Percentiles rank a stretch among this genome's conserved stretches.
Conservation (phyloP, 2,888 invertebrate genomes). For the Timema podura region DNA sequence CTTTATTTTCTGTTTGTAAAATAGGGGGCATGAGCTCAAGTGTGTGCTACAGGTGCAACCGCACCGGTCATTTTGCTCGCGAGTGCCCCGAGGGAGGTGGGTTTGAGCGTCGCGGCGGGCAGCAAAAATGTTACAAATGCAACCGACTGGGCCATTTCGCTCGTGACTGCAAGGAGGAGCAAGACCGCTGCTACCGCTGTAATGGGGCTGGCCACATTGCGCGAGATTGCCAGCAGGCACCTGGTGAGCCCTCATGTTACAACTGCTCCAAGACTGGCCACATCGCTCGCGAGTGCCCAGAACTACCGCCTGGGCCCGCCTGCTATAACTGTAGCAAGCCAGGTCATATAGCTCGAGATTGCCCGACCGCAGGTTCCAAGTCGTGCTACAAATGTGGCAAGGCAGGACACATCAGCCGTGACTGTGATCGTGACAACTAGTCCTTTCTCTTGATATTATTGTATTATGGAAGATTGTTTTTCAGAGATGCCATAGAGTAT, state of each 20-base stretch:
- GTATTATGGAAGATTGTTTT: neutral
- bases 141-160: slow-evolving; percentile 91
- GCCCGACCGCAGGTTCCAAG: slow-evolving; percentile 54
- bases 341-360: slow-evolving; percentile 66
- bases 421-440: slow-evolving; percentile 67
- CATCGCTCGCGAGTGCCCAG: slow-evolving; percentile 56
- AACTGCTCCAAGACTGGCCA: slow-evolving; percentile 93
- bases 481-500: too few species aligned
- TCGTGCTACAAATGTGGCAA: slow-evolving; percentile 92
- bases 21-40: slow-evolving; percentile 64
- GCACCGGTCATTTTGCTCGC: slow-evolving; percentile 89
- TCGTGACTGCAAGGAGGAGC: slow-evolving; percentile 89
- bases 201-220: slow-evolving; percentile 76
- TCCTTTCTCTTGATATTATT: neutral
- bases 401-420: slow-evolving; percentile 85
- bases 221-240: slow-evolving; percentile 78
- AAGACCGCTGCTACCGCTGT: slow-evolving; percentile 72
- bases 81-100: slow-evolving; percentile 68
- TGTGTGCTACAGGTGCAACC: slow-evolving; percentile 89
- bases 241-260: slow-evolving; percentile 74
- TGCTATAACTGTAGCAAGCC: slow-evolving; percentile 67
- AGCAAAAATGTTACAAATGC: slow-evolving; percentile 95
- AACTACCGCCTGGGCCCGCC: slow-evolving; percentile 39
- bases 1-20: too few species aligned
- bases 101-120: slow-evolving; percentile 47